Evolutionary conservation across 2,113 vertebrate genomes (phyloP), one percentile per base, ranked within the genome.

Genomic region (Butorides virescens): DNA sequence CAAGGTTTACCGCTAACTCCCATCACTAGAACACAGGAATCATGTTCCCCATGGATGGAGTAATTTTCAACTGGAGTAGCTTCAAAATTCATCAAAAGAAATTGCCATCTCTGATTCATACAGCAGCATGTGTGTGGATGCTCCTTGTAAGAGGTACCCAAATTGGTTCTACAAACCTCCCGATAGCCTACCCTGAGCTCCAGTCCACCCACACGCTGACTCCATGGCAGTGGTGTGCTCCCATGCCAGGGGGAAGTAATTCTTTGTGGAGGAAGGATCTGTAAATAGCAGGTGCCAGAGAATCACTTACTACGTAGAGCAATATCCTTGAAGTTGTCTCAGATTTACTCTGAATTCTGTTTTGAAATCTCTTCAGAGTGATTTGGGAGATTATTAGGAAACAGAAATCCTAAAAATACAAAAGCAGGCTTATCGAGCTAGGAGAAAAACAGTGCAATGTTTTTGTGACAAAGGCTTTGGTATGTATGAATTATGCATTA

Each of bases 401-500:
- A 75, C 7, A 78, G 82, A 91, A 90, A 95, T 95, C 81, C 93
- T 89, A 72, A 95, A 95, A 96, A 84, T 81, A 91, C 47, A 92
- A 85, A 89, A 55, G 58, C 68, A 61, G 77, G 79, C 80, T 94
- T 92, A 87, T 58, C 39, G 50, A 86, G 88, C 68, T 23, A 7
- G 17, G 53, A 39, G 27, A 79, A 72, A 93, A 62, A 75, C 83
- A 87, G 49, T 22, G n/a, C 73, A 72, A 91, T 62, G 92, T 52
- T 93, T 94, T 20, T 72, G 79, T 94, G 90, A 94, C 93, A 95
- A 90, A 93, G 91, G 72, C 90, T 94, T 93, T 76, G 80, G 55
- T 23, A 13, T 26, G 92, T 26, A 94, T 95, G 91, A 91, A 95
- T 97, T 94, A 97, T 92, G 89, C 94, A 91, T 93, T 32, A 87